Evolutionary conservation across 1,140 invertebrate species (phyloP), one percentile per base, ranked within the genome.

Genomic region (Ganaspis sp.): DNA sequence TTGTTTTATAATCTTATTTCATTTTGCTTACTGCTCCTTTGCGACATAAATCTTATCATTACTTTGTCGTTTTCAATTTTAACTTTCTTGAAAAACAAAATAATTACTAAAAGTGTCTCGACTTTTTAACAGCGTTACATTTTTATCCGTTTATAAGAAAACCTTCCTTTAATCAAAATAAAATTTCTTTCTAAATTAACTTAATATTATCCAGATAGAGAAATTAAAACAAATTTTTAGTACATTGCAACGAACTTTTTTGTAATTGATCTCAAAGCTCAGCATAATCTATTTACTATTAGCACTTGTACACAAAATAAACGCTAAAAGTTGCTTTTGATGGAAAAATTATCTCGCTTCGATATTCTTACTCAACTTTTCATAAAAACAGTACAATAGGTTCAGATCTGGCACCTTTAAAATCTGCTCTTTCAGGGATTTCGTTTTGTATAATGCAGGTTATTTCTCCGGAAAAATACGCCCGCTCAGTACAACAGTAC

Each of bases 21-120:
- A 64, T 26, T 64, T 64, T 64, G 4, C 58, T 64, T 29, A 64
- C 58, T 64, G 58, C n/a, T 64, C 58, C 4, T 64, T 26, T 26
- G 23, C 11, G 58, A 34, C 58, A 64, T 64, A 64, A 64, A 64
- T 64, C 58, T 64, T 64, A 64, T 64, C 58, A 64, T 64, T 34
- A 29, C 23, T 12, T n/a, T 15, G 58, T n/a, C 26, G 23, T 26
- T 64, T 64, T 29, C 0, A 64, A 64, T 29, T 64, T 29, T 15
- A 64, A 64, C 26, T n/a, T 64, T n/a, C 26, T 3, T 3, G 1
- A 29, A 29, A 64, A 64, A n/a, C 15, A 34, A 29, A 23, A 23
- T 26, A 64, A 26, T 26, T 64, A 15, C 11, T 4, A 64, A 64
- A 26, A 26, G 23, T 29, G 21, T 23, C 54, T 26, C 11, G 54